phyloP scores from a whole-genome alignment of 2,113 vertebrate genomes.

The Uropsilus gracilis region DNA sequence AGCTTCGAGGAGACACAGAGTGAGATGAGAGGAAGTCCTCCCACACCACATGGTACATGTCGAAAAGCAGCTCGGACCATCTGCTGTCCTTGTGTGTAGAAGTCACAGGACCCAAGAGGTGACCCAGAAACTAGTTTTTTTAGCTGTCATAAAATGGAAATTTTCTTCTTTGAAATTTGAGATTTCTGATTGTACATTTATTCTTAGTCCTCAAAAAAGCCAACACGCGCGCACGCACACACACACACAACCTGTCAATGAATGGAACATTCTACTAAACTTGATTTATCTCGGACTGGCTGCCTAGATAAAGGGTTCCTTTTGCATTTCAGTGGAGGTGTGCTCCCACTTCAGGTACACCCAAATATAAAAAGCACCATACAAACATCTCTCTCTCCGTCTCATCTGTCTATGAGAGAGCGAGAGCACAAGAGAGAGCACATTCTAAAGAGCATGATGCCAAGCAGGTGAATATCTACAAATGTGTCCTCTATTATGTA shows the following conservation, averaged over 20 bases:
- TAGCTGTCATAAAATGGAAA: background rate
- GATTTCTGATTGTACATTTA: background rate
- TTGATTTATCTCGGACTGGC: background rate
- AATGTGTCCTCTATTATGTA: fast-evolving
- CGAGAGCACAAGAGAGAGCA: background rate
- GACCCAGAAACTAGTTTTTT: background rate
- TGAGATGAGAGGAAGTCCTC: background rate
- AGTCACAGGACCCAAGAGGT: background rate
- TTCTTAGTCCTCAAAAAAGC: background rate
- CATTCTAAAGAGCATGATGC: background rate
- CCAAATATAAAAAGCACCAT: background rate
- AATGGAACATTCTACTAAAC: background rate
- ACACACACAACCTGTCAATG: background rate
- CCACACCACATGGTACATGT: background rate
- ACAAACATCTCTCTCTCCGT: background rate
- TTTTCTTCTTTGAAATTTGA: background rate
- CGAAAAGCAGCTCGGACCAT: background rate
- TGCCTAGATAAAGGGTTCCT: background rate
- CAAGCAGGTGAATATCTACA: fast-evolving
- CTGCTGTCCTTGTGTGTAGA: background rate
- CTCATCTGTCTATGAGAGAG: too few relatives aligned
- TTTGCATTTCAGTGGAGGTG: background rate
- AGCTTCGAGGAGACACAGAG: background rate
- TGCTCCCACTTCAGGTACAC: background rate
- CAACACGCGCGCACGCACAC: too few relatives aligned